Conservation (phyloP, 2,888 invertebrate genomes). For the Caenorhabditis sp. region DNA sequence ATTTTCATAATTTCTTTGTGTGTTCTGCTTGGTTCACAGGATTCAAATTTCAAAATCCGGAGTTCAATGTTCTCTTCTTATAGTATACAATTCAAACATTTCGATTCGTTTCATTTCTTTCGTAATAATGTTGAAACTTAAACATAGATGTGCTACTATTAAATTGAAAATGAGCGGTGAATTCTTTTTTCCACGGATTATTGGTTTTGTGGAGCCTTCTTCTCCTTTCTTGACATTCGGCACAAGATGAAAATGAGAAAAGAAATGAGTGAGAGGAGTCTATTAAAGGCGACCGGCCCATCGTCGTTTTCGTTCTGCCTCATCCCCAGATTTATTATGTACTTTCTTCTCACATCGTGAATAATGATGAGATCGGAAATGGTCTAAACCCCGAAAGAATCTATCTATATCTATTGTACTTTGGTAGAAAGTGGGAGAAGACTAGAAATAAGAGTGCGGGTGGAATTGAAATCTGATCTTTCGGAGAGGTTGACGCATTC, state of each 20-base stretch:
- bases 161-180: too few relatives aligned
- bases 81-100: conserved; percentile 1
- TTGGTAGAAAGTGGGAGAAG: neutral
- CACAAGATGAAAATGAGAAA: conserved; percentile 37
- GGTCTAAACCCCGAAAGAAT: neutral
- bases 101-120: too few relatives aligned
- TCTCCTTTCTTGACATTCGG: conserved; percentile 48
- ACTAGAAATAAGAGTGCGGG: conserved; percentile 6
- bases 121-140: too few relatives aligned
- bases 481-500: conserved; percentile 3
- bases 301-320: conserved; percentile 19
- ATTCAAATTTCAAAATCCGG: neutral
- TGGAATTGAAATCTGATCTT: conserved; percentile 39
- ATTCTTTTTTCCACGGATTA: conserved; percentile 47
- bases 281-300: conserved; percentile 26
- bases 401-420: too few relatives aligned
- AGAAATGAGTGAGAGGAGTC: conserved; percentile 44
- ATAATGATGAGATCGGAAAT: conserved; percentile 6
- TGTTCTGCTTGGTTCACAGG: neutral
- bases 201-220: conserved; percentile 51
- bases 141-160: too few relatives aligned
- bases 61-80: conserved; percentile 10
- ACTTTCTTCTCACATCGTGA: conserved; percentile 39
- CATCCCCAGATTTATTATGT: conserved; percentile 41
- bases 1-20: neutral